phyloP scores from a whole-genome alignment of 2,888 invertebrate species.

The Chydorus sphaericus region DNA sequence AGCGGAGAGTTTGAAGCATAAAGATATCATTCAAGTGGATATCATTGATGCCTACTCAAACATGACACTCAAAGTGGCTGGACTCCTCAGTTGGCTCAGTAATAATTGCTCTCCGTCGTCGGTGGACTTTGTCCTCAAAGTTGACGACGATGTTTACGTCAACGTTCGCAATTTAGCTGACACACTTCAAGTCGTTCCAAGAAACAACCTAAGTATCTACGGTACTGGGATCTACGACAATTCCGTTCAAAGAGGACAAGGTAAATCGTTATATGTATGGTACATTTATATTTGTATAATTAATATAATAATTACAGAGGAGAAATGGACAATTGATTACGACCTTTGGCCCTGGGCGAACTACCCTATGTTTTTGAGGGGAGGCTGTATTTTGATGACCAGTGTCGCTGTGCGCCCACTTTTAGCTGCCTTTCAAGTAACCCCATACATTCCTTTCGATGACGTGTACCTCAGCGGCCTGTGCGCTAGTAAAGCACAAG shows the following conservation, averaged over 20 bases:
- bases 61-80: not conserved
- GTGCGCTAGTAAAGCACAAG: not conserved
- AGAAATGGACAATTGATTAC: not conserved
- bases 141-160: not conserved
- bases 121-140: not conserved
- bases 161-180: not conserved
- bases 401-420: not conserved
- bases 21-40: not conserved
- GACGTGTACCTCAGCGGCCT: not conserved
- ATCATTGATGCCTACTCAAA: not conserved
- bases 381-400: not conserved
- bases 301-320: not conserved
- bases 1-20: not conserved
- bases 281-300: not conserved
- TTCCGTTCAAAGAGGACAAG: too few relatives aligned
- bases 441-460: not conserved
- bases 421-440: not conserved
- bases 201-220: too few relatives aligned
- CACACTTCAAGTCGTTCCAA: too few relatives aligned
- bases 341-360: not conserved
- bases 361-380: not conserved
- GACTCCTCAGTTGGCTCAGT: not conserved
- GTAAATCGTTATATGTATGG: not conserved
- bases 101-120: not conserved
- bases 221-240: too few relatives aligned